Evolutionary conservation across 92 coral and sea anemone genomes (phyloP), one percentile per base, ranked within the genome.

Genomic region (Zoanthus solanderi): DNA sequence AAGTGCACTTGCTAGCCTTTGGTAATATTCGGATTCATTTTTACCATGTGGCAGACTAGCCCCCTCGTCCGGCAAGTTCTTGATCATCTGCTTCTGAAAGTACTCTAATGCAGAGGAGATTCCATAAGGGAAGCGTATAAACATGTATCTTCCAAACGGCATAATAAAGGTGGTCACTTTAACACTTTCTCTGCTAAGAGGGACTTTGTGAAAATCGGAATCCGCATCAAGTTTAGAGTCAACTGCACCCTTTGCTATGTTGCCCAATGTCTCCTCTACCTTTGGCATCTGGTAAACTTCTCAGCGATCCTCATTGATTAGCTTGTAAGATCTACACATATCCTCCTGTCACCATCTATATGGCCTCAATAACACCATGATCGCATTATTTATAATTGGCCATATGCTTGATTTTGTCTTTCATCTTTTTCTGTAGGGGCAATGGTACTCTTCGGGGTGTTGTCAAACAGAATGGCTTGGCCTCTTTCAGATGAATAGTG

Each of bases 401-500:
- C 72, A 37, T 60, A 6, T 92, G 78, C 83, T 48, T 74, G 12
- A 90, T 88, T 72, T 90, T 89, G 60, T 83, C 68, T 44, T 79
- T 30, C 45, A 88, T 78, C 30, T 78, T 91, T 53, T 76, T 23
- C 87, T 84, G 78, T 52, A 76, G 75, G 54, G 91, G 89, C 30
- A 83, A 47, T 50, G 90, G 85, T 54, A 83, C 78, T 85, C 91
- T 78, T 78, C 91, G 80, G 30, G 89, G 93, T 18, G 90, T 75
- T 44, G 83, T 84, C 72, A 91, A 76, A 46, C 91, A 88, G 57
- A 82, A 91, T 30, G 91, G 87, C 45, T 63, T 83, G 65, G 71
- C 91, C 76, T 86, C 87, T 79, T 67, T 68, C 30, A 83, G 87
- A 65, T 78, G 90, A 56, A 90, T 90, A 50, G 90, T 89, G 66